A percentile compares a stretch with the other conserved stretches of the same genome.
These are phyloP conservation scores for Parotia lawesii DNA, from an alignment of 2,113 vertebrate species.

Conservation along the genomic window DNA sequence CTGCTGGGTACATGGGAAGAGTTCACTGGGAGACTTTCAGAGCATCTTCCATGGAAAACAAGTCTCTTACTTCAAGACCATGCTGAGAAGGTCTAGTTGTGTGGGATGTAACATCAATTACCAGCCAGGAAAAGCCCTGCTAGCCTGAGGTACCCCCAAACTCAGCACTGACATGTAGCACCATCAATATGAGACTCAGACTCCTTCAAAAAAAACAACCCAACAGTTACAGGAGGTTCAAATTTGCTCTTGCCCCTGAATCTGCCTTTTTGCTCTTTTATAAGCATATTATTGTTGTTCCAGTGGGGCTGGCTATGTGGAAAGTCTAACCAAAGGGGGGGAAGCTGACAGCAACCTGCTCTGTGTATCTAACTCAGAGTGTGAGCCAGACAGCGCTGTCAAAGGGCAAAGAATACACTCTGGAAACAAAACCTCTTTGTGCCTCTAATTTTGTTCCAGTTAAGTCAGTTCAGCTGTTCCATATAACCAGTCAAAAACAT, in stretches of 20 bases:
- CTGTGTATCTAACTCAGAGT: neutral
- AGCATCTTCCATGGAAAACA: neutral
- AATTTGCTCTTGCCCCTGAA: neutral
- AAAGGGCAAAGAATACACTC: slow-evolving; percentile 57
- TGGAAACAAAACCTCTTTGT: slow-evolving; percentile 64
- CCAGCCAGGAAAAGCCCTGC: neutral
- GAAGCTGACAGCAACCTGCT: neutral
- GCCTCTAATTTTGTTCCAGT: slow-evolving; percentile 68
- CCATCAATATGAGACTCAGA: neutral
- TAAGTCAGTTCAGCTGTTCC: slow-evolving; percentile 68
- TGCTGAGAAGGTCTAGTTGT: neutral
- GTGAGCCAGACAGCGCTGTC: slow-evolving; percentile 14
- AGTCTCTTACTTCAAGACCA: neutral
- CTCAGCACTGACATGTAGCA: neutral
- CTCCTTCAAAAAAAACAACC: neutral
- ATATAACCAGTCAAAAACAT: slow-evolving; percentile 58
- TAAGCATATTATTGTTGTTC: neutral
- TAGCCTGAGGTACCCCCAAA: neutral
- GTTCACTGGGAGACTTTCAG: neutral
- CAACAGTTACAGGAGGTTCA: neutral
- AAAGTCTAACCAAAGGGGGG: neutral
- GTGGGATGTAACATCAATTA: neutral
- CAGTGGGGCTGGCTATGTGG: neutral
- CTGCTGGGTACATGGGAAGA: neutral
- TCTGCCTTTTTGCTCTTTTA: neutral